phyloP scores from a whole-genome alignment of 2,888 invertebrate genomes.

The Sussaba pulchella region DNA sequence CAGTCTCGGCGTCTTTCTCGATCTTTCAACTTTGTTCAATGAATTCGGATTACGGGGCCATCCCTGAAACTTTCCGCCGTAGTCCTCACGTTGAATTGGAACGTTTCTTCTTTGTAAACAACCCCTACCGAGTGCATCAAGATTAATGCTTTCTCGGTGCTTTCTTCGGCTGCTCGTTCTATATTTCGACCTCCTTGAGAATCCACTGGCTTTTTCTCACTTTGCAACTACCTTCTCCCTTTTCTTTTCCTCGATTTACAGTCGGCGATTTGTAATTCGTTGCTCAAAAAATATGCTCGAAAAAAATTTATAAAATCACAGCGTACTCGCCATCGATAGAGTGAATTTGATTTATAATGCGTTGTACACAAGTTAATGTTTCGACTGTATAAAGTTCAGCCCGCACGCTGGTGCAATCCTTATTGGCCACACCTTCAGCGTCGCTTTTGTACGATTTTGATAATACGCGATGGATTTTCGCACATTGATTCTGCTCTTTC shows the following conservation, averaged over 20 bases:
- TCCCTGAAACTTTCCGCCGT: constrained; percentile 52
- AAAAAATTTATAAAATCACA: constrained; percentile 57
- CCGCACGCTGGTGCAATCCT: neutral
- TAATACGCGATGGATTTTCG: neutral
- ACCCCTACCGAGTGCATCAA: constrained; percentile 56
- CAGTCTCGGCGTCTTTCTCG: constrained; percentile 44
- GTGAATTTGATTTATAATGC: constrained; percentile 48
- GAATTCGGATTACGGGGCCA: constrained; percentile 62
- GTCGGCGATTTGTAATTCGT: constrained; percentile 46
- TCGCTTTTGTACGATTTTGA: neutral
- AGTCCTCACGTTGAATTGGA: constrained; percentile 51
- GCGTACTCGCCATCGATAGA: constrained; percentile 10
- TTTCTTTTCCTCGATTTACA: constrained; percentile 22
- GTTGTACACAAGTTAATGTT: neutral
- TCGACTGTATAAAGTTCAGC: too few relatives aligned
- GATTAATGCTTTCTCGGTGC: constrained; percentile 61
- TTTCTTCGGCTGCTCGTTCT: constrained; percentile 36
- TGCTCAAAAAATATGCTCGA: constrained; percentile 47
- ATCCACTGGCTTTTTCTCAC: constrained; percentile 14
- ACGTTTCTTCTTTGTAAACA: constrained; percentile 64
- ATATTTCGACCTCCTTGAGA: constrained; percentile 32
- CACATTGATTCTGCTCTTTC: neutral
- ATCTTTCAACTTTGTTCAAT: constrained; percentile 63
- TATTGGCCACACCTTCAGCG: neutral
- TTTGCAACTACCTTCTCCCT: neutral